Evolutionary conservation across 1,140 invertebrate genomes (phyloP).

Genomic region (Muscidifurax raptorellus): DNA sequence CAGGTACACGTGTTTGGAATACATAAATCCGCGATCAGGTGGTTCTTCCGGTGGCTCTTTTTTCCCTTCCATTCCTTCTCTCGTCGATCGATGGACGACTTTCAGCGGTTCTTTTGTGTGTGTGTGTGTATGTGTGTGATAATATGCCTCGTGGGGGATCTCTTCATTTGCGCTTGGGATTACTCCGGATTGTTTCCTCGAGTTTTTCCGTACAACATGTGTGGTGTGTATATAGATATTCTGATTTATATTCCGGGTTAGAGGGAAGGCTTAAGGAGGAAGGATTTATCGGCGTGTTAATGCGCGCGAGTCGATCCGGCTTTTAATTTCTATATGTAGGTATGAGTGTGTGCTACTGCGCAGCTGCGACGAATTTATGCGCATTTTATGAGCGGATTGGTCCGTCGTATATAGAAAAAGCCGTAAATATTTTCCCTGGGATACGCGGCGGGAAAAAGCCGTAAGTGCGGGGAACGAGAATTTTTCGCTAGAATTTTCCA

Average conservation of each 20-base stretch:
- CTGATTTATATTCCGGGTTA: neutral
- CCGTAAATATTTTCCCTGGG: neutral
- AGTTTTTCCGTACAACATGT: neutral
- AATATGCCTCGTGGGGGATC: neutral
- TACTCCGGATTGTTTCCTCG: neutral
- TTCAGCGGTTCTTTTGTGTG: neutral
- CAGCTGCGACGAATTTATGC: neutral
- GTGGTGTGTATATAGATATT: neutral
- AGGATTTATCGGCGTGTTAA: neutral
- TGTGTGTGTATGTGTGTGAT: neutral
- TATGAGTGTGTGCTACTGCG: neutral
- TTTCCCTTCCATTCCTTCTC: neutral
- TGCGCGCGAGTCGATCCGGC: neutral
- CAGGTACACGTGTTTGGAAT: neutral
- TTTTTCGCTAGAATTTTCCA: neutral
- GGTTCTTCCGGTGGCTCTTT: neutral
- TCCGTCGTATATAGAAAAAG: neutral
- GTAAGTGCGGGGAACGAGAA: neutral
- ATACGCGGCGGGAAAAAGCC: neutral
- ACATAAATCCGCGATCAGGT: slow-evolving; percentile 6
- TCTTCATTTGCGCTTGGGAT: slow-evolving; percentile 20
- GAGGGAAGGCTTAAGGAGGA: neutral
- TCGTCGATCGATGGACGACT: neutral
- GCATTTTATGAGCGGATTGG: neutral
- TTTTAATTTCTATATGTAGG: neutral